Evolutionary conservation across 2,888 invertebrate species (phyloP).

Genomic region (Sclerodermus sp.): DNA sequence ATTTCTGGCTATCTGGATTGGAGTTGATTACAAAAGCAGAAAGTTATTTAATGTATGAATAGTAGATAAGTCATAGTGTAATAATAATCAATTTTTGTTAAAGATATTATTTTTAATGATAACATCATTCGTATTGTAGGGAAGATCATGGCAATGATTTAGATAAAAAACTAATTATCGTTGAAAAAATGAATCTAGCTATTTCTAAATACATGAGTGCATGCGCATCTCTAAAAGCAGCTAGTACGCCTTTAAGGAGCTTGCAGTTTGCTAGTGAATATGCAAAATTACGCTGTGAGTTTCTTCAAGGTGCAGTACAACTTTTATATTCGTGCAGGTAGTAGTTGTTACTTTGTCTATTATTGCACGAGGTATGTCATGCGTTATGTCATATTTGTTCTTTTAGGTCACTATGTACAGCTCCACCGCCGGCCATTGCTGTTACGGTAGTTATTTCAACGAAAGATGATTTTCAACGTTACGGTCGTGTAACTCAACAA

Average conservation of each 20-base stretch:
- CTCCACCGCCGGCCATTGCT: slow-evolving; percentile 92
- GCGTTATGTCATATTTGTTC: too few relatives aligned
- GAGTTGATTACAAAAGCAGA: slow-evolving; percentile 76
- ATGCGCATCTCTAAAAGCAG: slow-evolving; percentile 63
- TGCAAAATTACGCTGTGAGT: slow-evolving; percentile 73
- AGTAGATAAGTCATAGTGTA: neutral
- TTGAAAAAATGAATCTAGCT: slow-evolving; percentile 50
- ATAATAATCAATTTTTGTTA: neutral
- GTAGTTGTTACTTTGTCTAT: neutral
- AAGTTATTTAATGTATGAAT: slow-evolving; percentile 63
- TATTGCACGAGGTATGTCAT: neutral
- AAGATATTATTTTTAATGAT: neutral
- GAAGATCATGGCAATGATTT: neutral
- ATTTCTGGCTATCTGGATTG: slow-evolving; percentile 86
- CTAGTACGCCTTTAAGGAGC: slow-evolving; percentile 66
- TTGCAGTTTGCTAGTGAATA: slow-evolving; percentile 78
- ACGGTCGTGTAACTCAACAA: slow-evolving; percentile 79
- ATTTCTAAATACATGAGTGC: slow-evolving; percentile 52
- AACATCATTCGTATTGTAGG: neutral
- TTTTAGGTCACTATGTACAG: slow-evolving; percentile 73
- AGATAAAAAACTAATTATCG: slow-evolving; percentile 37
- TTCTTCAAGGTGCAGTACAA: slow-evolving; percentile 70
- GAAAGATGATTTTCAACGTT: slow-evolving; percentile 76
- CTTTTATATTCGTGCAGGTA: slow-evolving; percentile 68
- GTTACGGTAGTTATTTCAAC: slow-evolving; percentile 77